Evolutionary conservation across 2,888 invertebrate species (phyloP), one percentile per base, ranked within the genome.

Genomic region (Oscheius onirici): DNA sequence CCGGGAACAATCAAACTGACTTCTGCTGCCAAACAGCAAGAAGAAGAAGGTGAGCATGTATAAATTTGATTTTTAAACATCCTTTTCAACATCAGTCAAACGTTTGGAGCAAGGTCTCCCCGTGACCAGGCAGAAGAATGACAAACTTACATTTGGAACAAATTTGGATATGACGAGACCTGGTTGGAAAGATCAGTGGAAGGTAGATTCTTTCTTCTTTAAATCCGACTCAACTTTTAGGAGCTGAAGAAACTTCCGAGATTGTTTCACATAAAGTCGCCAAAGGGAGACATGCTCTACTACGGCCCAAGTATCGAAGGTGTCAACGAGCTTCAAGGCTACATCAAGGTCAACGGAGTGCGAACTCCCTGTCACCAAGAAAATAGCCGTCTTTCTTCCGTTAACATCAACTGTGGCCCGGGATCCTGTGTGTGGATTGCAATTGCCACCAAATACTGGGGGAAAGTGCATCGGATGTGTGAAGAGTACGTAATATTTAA

Each of bases 351-450:
- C 3, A 90, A 90, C 17, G 90, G 90, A 2, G 88, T 89, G 43
- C 83, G 91, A 40, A 90, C 90, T 11, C 90, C 90, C 41, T 97
- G 97, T 11, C 99, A 99, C 89, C 97, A 97, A 89, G 99, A 99
- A 89, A 99, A 97, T 90, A 97, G 97, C 90, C 97, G 95, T 89
- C 97, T 87, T 66, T 82, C 85, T 89, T 95, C 96, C 41, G 94
- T 99, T 85, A 99, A 99, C 88, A 95, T 99, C 83, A 99, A 99
- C 89, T 97, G 99, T 87, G 99, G 99, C 0, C 99, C 99, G 20
- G 97, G 99, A 20, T 97, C 99, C 90, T 99, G 97, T 90, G 97
- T 99, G 90, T 99, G 99, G 99, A 99, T 99, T 90, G 96, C 94
- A 57, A 95, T 95, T 49, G 95, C 97, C 13, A 95, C 97, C 89